Conservation (phyloP, 2,888 invertebrate species). For the Chrysolina oricalcia region DNA sequence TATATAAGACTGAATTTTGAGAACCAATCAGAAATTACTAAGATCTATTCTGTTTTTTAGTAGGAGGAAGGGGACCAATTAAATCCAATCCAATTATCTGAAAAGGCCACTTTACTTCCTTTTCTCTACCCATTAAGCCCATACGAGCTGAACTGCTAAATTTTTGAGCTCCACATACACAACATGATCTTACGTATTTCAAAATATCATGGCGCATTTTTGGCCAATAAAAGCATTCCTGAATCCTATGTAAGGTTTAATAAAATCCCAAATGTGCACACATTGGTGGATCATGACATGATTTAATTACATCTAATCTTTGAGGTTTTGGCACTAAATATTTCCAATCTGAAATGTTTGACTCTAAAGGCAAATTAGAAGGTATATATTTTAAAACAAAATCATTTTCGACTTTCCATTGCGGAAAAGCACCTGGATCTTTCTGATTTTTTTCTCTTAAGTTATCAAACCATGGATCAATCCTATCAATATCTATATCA, state of each 20-base stretch:
- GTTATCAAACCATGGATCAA: not conserved
- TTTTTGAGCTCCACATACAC: not conserved
- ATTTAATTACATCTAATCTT: not conserved
- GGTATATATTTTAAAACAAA: too few species aligned
- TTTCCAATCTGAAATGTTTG: too few species aligned
- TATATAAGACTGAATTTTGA: constrained; percentile 3
- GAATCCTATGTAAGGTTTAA: not conserved
- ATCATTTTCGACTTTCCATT: too few species aligned
- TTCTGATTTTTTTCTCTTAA: not conserved
- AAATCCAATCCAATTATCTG: constrained; percentile 4
- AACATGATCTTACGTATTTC: constrained; percentile 7
- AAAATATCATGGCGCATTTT: constrained; percentile 10
- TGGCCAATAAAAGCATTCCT: constrained; percentile 5
- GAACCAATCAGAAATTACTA: constrained; percentile 18
- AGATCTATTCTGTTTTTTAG: not conserved
- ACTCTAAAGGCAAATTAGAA: too few species aligned
- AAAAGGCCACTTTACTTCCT: not conserved
- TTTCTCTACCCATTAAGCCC: not conserved
- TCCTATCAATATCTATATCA: not conserved
- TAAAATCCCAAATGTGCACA: not conserved
- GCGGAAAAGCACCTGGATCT: not conserved
- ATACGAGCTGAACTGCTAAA: not conserved
- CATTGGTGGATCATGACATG: constrained; percentile 6
- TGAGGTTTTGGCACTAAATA: constrained; percentile 2
- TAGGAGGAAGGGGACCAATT: not conserved